These are phyloP conservation scores for Sternotherus odoratus DNA, from an alignment of 2,797 vertebrate genomes.

Conservation along the genomic window DNA sequence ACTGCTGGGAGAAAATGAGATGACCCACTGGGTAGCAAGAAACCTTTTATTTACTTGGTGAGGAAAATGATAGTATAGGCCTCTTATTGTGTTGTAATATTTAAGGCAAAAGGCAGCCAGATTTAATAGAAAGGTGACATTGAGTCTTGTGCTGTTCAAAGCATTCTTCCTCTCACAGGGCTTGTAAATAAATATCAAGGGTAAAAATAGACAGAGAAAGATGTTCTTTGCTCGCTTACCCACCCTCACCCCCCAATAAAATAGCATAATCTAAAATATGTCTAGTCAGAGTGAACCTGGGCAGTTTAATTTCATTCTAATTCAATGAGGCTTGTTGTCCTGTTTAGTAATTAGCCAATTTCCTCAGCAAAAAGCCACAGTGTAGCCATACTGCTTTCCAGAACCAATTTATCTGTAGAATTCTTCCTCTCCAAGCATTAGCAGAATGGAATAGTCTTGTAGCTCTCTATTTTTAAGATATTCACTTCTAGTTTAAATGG, in stretches of 20 bases:
- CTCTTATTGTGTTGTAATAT: neutral
- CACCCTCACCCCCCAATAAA: neutral
- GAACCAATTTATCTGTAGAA: neutral
- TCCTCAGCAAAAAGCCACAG: neutral
- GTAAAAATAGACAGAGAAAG: neutral
- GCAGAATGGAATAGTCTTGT: neutral
- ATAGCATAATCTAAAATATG: neutral
- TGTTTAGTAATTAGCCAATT: slow-evolving; percentile 5
- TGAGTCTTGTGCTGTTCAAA: no score
- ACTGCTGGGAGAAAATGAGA: slow-evolving; percentile 63
- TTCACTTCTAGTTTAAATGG: neutral
- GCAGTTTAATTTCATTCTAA: slow-evolving; percentile 36
- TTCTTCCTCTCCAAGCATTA: neutral
- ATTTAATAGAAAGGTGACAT: neutral
- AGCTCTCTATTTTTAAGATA: neutral
- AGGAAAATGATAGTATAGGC: slow-evolving; percentile 1
- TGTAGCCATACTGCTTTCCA: neutral
- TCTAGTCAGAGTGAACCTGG: neutral
- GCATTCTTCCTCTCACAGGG: neutral
- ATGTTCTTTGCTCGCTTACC: slow-evolving; percentile 3
- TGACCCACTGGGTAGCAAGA: slow-evolving; percentile 24
- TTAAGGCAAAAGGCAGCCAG: slow-evolving; percentile 1
- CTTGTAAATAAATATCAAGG: neutral
- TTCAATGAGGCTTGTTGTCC: slow-evolving; percentile 17
- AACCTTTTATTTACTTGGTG: slow-evolving; percentile 27